Evolutionary conservation across 2,888 invertebrate species (phyloP).

Genomic region (Cosmorhoe ocellata): DNA sequence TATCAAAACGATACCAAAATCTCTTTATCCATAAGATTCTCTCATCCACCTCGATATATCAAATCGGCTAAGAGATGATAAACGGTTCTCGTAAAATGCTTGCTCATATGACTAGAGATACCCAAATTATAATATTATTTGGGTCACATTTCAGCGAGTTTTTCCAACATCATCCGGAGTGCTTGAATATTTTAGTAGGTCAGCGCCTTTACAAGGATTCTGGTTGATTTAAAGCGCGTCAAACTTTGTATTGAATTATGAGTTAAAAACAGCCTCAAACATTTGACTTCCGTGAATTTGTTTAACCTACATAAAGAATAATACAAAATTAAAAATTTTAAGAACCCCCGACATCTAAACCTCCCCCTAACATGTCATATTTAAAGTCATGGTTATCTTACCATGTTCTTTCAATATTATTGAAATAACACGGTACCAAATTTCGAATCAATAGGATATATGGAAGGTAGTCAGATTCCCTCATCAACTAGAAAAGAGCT

Average conservation of each 20-base stretch:
- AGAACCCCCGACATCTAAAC: too few species aligned
- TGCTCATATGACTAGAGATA: conserved; percentile 36
- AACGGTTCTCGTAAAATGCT: conserved; percentile 32
- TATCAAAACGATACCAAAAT: conserved; percentile 17
- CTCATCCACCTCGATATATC: conserved; percentile 30
- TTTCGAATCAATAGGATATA: too few species aligned
- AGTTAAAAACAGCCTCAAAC: neutral
- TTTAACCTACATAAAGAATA: too few species aligned
- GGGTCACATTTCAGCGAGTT: conserved; percentile 31
- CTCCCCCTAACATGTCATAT: too few species aligned
- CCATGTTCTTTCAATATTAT: too few species aligned
- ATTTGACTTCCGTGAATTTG: neutral
- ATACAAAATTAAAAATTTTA: too few species aligned
- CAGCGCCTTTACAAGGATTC: conserved; percentile 22
- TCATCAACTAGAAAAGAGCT: too few species aligned
- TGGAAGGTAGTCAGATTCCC: too few species aligned
- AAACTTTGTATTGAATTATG: conserved; percentile 18
- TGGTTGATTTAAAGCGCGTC: conserved; percentile 20
- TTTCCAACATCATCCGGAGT: conserved; percentile 26
- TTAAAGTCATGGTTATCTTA: too few species aligned
- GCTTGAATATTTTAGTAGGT: conserved; percentile 30
- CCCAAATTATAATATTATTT: conserved; percentile 36
- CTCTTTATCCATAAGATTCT: conserved; percentile 26
- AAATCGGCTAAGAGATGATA: conserved; percentile 32
- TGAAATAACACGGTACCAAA: too few species aligned